phyloP scores from a whole-genome alignment of 2,113 vertebrate species.

The Microcebus griseorufus region DNA sequence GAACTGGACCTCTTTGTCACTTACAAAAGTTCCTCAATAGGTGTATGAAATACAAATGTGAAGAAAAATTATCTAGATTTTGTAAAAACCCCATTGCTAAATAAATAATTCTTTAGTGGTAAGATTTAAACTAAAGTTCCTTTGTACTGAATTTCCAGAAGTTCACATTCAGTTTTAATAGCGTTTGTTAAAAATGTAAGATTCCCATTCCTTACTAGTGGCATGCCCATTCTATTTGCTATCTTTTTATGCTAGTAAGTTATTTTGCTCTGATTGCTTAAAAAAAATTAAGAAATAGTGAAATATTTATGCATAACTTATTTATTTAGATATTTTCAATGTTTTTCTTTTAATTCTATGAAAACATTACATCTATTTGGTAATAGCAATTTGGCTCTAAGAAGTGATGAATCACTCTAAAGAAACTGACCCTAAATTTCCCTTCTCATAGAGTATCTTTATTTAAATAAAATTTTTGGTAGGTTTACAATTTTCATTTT shows the following conservation, averaged over 20 bases:
- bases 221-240: not conserved
- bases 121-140: constrained; percentile 36
- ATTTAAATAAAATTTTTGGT: not conserved
- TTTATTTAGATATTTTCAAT: constrained; percentile 39
- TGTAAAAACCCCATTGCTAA: not conserved
- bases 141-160: constrained; percentile 46
- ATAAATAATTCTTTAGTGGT: constrained; percentile 13
- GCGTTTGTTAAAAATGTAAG: not conserved
- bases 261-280: not conserved
- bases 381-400: constrained; percentile 13
- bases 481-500: not conserved
- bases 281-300: not conserved
- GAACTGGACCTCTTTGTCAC: not conserved
- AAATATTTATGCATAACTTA: not conserved
- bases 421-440: not conserved
- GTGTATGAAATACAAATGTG: not conserved
- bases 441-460: not conserved
- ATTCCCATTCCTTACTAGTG: not conserved
- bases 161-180: constrained; percentile 4
- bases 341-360: constrained; percentile 20
- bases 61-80: constrained; percentile 38
- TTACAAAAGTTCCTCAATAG: constrained; percentile 41
- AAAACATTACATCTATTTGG: constrained; percentile 4
- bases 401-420: not conserved
- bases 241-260: not conserved